Conservation (phyloP, 2,888 invertebrate genomes). For the Agrenia bidenticulata region DNA sequence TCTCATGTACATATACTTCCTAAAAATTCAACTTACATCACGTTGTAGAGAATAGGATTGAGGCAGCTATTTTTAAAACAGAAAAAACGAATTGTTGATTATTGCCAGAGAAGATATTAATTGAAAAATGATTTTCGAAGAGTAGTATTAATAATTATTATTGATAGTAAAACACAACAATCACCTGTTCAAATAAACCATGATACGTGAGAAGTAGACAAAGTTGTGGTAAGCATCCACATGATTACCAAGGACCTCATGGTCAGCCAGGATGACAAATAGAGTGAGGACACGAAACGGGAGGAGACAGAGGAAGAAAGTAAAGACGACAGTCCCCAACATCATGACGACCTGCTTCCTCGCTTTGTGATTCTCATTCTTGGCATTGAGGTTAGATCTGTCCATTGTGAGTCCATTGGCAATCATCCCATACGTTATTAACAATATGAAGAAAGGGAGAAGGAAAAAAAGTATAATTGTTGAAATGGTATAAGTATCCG, state of each 20-base stretch:
- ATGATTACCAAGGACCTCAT: constrained; percentile 67
- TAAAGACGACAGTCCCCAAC: constrained; percentile 83
- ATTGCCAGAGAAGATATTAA: no score
- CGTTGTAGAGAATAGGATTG: constrained; percentile 86
- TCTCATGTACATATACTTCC: no score
- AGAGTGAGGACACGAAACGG: constrained; percentile 85
- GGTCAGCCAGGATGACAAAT: constrained; percentile 78
- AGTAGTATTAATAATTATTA: no score
- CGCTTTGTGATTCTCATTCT: constrained; percentile 44
- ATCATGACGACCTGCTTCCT: constrained; percentile 77
- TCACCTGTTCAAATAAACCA: constrained; percentile 73
- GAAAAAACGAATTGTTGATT: no score
- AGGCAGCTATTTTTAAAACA: constrained; percentile 66
- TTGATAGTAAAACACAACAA: constrained; percentile 5
- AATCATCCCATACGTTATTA: constrained; percentile 80
- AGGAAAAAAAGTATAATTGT: constrained; percentile 81
- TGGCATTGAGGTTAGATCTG: constrained; percentile 43
- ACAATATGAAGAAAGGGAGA: constrained; percentile 75
- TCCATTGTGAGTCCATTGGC: constrained; percentile 68
- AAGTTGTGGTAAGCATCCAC: constrained; percentile 78
- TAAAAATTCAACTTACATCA: constrained; percentile 67
- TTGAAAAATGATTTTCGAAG: no score
- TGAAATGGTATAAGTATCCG: constrained; percentile 74
- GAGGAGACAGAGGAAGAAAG: constrained; percentile 84
- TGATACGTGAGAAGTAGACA: constrained; percentile 79